A percentile compares a stretch with the other conserved stretches of the same genome.
These are phyloP conservation scores for Dicrostonyx torquatus DNA, from an alignment of 2,797 vertebrate genomes.

Conservation along the genomic window DNA sequence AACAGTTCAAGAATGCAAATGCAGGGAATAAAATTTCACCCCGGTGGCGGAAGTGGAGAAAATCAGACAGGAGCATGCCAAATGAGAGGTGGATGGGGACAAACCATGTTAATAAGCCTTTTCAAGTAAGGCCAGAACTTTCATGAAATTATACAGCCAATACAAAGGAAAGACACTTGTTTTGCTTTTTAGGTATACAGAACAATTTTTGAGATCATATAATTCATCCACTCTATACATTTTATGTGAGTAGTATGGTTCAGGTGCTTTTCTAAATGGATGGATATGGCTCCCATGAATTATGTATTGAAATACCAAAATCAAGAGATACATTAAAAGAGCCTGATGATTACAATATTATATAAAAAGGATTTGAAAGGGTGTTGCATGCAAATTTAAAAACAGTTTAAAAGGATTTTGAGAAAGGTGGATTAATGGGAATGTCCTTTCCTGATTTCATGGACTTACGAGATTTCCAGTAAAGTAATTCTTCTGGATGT, in stretches of 20 bases:
- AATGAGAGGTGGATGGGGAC: neutral
- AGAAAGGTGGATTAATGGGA: neutral
- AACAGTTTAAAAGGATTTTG: neutral
- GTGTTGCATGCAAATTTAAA: neutral
- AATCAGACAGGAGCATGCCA: neutral
- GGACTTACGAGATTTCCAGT: neutral
- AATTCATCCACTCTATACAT: neutral
- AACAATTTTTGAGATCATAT: neutral
- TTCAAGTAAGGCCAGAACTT: neutral
- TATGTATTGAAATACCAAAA: neutral
- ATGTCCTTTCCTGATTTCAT: neutral
- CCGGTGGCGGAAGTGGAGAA: neutral
- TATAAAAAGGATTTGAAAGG: accelerated
- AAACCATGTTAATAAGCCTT: neutral
- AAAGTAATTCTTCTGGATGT: neutral
- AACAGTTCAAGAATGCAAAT: neutral
- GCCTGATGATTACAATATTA: neutral
- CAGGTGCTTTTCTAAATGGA: neutral
- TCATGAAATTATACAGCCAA: neutral
- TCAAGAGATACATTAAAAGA: neutral
- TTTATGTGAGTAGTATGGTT: neutral
- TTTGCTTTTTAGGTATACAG: neutral
- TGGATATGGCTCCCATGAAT: neutral
- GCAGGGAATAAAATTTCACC: neutral
- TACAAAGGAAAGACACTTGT: neutral